Conservation (phyloP, 2,888 invertebrate genomes). For the Chrysotoxum bicinctum region DNA sequence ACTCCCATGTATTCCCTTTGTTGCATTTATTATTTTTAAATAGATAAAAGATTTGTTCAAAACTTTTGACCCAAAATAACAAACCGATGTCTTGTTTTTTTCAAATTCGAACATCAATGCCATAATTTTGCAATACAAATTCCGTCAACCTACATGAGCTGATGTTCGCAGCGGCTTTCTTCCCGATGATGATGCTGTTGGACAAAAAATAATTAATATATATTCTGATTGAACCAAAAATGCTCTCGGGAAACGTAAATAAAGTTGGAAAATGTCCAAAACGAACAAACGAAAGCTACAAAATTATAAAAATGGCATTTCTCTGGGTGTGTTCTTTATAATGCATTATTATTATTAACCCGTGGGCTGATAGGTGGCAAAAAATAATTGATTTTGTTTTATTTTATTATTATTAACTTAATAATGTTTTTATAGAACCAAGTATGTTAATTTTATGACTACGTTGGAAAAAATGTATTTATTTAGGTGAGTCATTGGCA, state of each 20-base stretch:
- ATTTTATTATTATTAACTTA: slow-evolving; percentile 7
- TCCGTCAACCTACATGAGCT: slow-evolving; percentile 8
- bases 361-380: slow-evolving; percentile 34
- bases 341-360: not conserved
- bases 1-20: not conserved
- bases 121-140: slow-evolving; percentile 61
- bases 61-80: slow-evolving; percentile 45
- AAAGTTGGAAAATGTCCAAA: slow-evolving; percentile 67
- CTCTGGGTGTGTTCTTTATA: not conserved
- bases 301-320: slow-evolving; percentile 12
- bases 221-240: slow-evolving; percentile 25
- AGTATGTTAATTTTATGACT: slow-evolving; percentile 7
- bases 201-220: not conserved
- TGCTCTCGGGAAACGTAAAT: slow-evolving; percentile 59
- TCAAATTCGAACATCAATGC: slow-evolving; percentile 46
- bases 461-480: not conserved
- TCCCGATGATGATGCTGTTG: slow-evolving; percentile 1
- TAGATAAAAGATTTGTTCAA: slow-evolving; percentile 23
- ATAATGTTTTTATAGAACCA: slow-evolving; percentile 7
- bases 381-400: slow-evolving; percentile 39
- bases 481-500: not conserved
- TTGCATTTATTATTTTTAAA: slow-evolving; percentile 49
- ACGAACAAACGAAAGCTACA: slow-evolving; percentile 24
- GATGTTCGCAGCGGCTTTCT: not conserved
- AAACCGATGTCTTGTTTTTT: not conserved